Conservation (phyloP, 1,140 invertebrate genomes). For the Mamestra configurata region DNA sequence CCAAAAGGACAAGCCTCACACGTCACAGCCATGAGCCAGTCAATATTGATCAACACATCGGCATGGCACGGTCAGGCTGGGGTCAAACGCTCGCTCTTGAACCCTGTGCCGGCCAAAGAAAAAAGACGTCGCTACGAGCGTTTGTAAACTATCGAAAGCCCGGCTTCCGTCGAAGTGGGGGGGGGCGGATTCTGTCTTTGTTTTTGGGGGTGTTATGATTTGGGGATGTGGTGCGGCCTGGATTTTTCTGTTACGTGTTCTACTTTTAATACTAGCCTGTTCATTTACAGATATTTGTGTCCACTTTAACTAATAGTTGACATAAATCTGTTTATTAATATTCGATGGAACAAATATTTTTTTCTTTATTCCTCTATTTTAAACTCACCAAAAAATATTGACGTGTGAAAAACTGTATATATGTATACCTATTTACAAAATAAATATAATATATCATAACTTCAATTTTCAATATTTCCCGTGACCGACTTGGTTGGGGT, state of each 20-base stretch:
- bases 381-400: too few relatives aligned
- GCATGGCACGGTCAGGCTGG: conserved; percentile 18
- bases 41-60: conserved; percentile 44
- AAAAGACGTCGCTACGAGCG: conserved; percentile 32
- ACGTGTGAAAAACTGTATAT: too few relatives aligned
- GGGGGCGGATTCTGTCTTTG: conserved; percentile 21
- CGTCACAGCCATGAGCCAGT: conserved; percentile 14
- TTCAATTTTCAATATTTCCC: too few relatives aligned
- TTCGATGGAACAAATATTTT: too few relatives aligned
- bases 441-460: too few relatives aligned
- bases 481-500: too few relatives aligned
- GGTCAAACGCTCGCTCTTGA: conserved; percentile 48
- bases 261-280: not conserved
- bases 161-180: conserved; percentile 9
- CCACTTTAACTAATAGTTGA: too few relatives aligned
- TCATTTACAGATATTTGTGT: too few relatives aligned
- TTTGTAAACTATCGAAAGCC: conserved; percentile 30
- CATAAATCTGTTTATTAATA: too few relatives aligned
- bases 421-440: too few relatives aligned
- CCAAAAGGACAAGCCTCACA: conserved; percentile 20
- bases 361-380: too few relatives aligned
- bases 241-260: not conserved
- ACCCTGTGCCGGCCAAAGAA: conserved; percentile 42
- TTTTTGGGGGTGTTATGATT: conserved; percentile 21
- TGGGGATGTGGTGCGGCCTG: not conserved